phyloP scores from a whole-genome alignment of 2,113 vertebrate species.

The Trogon melanurus region DNA sequence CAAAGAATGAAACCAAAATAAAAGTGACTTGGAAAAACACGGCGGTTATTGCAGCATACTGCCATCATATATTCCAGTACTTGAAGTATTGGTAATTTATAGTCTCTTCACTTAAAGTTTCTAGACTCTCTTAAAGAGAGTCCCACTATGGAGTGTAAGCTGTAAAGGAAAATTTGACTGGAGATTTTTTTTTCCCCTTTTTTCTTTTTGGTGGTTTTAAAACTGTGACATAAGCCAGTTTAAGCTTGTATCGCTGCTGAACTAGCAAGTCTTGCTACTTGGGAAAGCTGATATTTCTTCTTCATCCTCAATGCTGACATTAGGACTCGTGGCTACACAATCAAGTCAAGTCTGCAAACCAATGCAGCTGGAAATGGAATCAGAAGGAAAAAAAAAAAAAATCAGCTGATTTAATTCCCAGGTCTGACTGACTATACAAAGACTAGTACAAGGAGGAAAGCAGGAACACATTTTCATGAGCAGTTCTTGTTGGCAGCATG shows the following conservation, averaged over 20 bases:
- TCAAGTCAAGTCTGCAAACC: not conserved
- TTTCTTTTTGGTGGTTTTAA: rapidly evolving
- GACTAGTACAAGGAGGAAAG: not conserved
- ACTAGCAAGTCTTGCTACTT: not conserved
- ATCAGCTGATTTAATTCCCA: not conserved
- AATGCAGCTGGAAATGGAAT: not conserved
- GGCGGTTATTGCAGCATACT: not conserved
- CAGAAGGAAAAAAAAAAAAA: not conserved
- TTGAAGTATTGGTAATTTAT: not conserved
- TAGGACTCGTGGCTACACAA: not conserved
- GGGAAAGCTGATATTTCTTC: not conserved
- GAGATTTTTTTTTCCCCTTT: not conserved
- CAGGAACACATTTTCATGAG: not conserved
- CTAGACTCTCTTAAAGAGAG: not conserved
- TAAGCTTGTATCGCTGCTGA: not conserved
- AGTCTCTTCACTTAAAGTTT: not conserved
- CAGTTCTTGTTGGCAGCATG: not conserved
- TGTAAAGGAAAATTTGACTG: not conserved
- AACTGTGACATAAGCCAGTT: not conserved
- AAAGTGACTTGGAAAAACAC: rapidly evolving
- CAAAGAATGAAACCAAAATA: not conserved
- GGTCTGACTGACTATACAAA: not conserved
- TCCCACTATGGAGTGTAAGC: rapidly evolving
- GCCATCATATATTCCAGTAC: not conserved
- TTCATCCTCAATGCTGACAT: not conserved